Percentiles rank a stretch among this genome's conserved stretches.
These are phyloP conservation scores for Aphelenchoides avenae DNA, from an alignment of 1,140 invertebrate species.

Conservation along the genomic window DNA sequence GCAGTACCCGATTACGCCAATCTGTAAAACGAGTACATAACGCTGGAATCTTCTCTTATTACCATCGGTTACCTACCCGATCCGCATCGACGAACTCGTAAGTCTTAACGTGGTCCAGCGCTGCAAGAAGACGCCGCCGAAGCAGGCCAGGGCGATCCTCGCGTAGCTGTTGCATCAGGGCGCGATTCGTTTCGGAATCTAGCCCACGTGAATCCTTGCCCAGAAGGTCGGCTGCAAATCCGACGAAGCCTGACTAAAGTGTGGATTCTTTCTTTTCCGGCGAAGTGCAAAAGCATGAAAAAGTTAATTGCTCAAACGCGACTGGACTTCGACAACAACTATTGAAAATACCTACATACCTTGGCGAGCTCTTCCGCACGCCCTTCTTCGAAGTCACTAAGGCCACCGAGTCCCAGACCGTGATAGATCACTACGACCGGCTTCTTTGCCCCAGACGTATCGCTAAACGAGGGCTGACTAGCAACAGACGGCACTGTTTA, in stretches of 20 bases:
- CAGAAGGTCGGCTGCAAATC: constrained; percentile 46
- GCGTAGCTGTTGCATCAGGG: constrained; percentile 27
- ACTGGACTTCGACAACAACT: no score
- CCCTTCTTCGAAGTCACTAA: no score
- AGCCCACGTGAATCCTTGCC: constrained; percentile 37
- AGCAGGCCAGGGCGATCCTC: constrained; percentile 30
- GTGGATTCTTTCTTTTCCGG: no score
- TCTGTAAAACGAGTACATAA: constrained; percentile 26
- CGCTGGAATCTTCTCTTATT: background rate
- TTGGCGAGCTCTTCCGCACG: no score
- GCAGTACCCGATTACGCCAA: constrained; percentile 51
- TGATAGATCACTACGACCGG: no score
- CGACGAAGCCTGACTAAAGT: constrained; percentile 47
- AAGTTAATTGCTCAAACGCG: no score
- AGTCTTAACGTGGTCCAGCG: constrained; percentile 33
- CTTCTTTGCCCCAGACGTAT: no score
- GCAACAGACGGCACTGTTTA: no score
- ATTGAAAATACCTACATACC: no score
- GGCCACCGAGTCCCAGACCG: no score
- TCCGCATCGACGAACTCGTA: constrained; percentile 35
- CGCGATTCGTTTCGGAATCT: constrained; percentile 32
- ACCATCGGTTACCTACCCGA: constrained; percentile 17
- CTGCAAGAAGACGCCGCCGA: constrained; percentile 27
- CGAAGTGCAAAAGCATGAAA: no score
- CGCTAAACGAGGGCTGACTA: no score